Evolutionary conservation across 1,140 invertebrate genomes (phyloP), one percentile per base, ranked within the genome.

Genomic region (Amyelois transitella): DNA sequence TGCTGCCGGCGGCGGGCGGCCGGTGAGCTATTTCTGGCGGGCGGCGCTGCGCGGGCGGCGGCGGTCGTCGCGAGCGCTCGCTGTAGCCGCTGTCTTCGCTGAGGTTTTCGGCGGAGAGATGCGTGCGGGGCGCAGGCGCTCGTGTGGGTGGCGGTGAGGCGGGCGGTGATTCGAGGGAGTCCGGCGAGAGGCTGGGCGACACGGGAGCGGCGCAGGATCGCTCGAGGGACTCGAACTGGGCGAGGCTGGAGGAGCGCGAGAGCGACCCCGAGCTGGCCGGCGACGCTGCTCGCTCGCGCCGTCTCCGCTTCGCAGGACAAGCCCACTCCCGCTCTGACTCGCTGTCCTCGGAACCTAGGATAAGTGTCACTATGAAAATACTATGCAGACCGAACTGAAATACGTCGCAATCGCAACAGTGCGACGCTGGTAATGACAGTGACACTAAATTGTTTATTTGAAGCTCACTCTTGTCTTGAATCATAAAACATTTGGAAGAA

Each of bases 151-250:
- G 88, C 69, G 78, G 83, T 69, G 68, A 90, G 43, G 61, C 86
- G 53, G 70, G 89, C 7, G 85, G 87, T 3, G 85, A 88, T 60
- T 77, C 78, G 43, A 73, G 80, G 43, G 76, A 81, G 65, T 79
- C 86, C 51, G 71, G 81, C 47, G 73, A 83, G 53, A 77, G 84
- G 82, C 75, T 90, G 69, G 78, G 83, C 18, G 81, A 87, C 32
- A 64, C 80, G 66, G 78, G 83, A 12, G 79, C 86, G 17, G 77
- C 86, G 69, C 92, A 94, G 28, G 92, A 93, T 59, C 92, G 90
- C 68, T 94, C 94, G 49, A 96, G 82, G 0, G 91, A 94, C 77
- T 96, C 94, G 75, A 96, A 96, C 77, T 95, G 94, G 19, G 95
- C 88, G 20, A 96, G 86, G 52, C 94, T 95, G 38, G 93, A 94